Evolutionary conservation across 2,797 vertebrate species (phyloP).

Genomic region (Hypotaenidia philippensis): DNA sequence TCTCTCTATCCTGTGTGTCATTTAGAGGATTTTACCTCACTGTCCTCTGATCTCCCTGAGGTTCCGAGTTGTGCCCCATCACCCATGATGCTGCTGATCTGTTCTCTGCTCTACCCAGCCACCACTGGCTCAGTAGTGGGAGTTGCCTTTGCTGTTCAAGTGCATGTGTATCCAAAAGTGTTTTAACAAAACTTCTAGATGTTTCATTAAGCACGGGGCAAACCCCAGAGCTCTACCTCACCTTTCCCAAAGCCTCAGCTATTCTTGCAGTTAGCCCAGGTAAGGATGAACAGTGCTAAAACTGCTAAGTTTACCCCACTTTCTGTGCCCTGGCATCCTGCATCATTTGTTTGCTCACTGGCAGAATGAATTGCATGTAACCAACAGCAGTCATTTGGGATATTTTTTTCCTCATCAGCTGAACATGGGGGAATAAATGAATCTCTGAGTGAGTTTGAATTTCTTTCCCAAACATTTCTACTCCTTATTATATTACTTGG

Average conservation of each 20-base stretch:
- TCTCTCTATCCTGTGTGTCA: not conserved
- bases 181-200: not conserved
- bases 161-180: not conserved
- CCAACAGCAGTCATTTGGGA: not conserved
- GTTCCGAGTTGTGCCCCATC: not conserved
- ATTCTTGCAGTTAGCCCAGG: not conserved
- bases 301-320: not conserved
- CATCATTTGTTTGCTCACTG: not conserved
- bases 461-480: not conserved
- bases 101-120: not conserved
- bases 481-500: not conserved
- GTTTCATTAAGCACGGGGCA: not conserved
- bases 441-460: not conserved
- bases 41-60: not conserved
- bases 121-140: fast-evolving
- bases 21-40: not conserved
- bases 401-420: not conserved
- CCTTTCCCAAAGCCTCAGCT: not conserved
- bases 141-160: not conserved
- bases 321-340: not conserved
- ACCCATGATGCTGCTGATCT: not conserved
- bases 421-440: not conserved
- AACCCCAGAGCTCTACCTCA: not conserved
- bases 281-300: not conserved
- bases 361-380: not conserved